Evolutionary conservation across 2,113 vertebrate species (phyloP), one percentile per base, ranked within the genome.

Genomic region (Shinisaurus crocodilurus): DNA sequence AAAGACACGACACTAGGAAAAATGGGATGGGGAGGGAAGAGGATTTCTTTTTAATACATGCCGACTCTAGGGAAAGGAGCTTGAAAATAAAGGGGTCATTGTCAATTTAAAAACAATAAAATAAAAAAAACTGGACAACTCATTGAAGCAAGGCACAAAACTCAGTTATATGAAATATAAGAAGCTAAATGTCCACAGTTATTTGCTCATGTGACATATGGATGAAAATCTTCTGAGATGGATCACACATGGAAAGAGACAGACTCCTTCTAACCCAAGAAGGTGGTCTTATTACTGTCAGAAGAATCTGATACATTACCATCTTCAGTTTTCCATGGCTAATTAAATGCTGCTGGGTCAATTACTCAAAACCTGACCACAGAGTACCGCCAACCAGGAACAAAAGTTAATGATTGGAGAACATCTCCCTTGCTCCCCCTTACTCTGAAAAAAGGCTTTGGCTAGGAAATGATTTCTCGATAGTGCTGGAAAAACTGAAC

Each of bases 301-400:
- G 90, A 94, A 83, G 85, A 87, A 70, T 88, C 83, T 96, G 94
- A 95, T 94, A 93, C 94, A 95, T 96, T 91, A 91, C 94, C 91
- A 89, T 74, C 85, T 45, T 43, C 6, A 88, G 89, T 82, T 95
- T 96, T 96, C 94, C 50, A 84, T 93, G 94, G 91, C 94, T 96
- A 96, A 96, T 96, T 96, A 96, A 95, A 94, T 91, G 87, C 92
- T 93, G 37, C 91, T 91, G 87, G 92, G 95, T 96, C 94, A 95
- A 80, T 96, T 95, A 94, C 91, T 95, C 95, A 95, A 94, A 95
- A 93, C 83, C n/a, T 92, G 92, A 91, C 92, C 90, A 91, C 92
- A 91, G 67, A 94, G 95, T 95, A 94, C 93, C 84, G 70, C 91
- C 86, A 91, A 43, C 88, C 50, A 40, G 92, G 92, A 93, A 90